Conservation (phyloP, 2,797 vertebrate species). For the Siniperca undulata region DNA sequence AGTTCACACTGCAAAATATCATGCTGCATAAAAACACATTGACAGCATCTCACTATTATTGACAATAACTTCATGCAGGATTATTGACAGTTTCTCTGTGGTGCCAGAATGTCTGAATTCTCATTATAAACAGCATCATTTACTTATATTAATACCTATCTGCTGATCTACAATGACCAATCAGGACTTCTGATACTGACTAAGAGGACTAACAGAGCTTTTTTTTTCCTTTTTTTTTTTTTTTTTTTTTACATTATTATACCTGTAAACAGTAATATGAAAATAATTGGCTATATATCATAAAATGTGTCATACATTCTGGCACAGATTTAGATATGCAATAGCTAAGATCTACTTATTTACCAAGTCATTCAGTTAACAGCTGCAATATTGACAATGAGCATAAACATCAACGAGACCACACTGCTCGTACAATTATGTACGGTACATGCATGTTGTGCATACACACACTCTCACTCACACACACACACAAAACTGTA, state of each 20-base stretch:
- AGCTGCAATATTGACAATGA: constrained; percentile 45
- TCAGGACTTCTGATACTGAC: constrained; percentile 24
- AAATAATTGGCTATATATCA: constrained; percentile 73
- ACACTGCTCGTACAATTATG: constrained; percentile 29
- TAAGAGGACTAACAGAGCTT: constrained; percentile 1
- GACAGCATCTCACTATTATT: constrained; percentile 22
- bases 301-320: constrained; percentile 69
- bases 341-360: constrained; percentile 54
- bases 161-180: constrained; percentile 24
- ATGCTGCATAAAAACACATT: constrained; percentile 32
- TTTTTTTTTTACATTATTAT: constrained; percentile 21
- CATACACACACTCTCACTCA: neutral
- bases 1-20: constrained; percentile 24
- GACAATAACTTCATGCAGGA: constrained; percentile 56
- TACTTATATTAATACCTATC: constrained; percentile 31
- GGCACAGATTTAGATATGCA: constrained; percentile 76
- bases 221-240: constrained; percentile 19
- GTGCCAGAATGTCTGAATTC: constrained; percentile 30
- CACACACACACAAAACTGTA: constrained; percentile 50
- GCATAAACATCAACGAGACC: constrained; percentile 38
- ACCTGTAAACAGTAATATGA: constrained; percentile 66
- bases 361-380: constrained; percentile 61
- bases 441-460: constrained; percentile 41
- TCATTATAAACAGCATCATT: constrained; percentile 27
- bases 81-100: constrained; percentile 29